Evolutionary conservation across 1,140 invertebrate genomes (phyloP).

Genomic region (Pteromalus puparum): DNA sequence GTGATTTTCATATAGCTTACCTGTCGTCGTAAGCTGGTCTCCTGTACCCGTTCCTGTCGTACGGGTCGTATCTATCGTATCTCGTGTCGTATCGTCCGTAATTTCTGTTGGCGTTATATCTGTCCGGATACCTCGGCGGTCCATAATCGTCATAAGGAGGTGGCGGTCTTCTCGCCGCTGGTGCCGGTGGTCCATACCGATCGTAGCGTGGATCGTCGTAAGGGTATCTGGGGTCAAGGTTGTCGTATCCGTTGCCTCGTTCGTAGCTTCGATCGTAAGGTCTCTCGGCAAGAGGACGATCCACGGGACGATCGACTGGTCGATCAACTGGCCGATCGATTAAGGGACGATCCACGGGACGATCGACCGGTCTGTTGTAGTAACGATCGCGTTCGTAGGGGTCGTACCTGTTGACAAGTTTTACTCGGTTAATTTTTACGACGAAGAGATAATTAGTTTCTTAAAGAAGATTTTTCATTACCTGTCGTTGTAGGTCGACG

Average conservation of each 20-base stretch:
- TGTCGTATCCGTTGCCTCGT: conserved; percentile 71
- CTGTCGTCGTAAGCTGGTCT: conserved; percentile 61
- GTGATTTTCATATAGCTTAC: conserved; percentile 37
- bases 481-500: conserved; percentile 56
- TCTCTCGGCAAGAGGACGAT: conserved; percentile 55
- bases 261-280: conserved; percentile 65
- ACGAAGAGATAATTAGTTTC: neutral
- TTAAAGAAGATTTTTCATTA: conserved; percentile 9
- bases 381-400: conserved; percentile 49
- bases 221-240: conserved; percentile 63
- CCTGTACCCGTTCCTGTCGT: conserved; percentile 59
- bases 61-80: conserved; percentile 64
- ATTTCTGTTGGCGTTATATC: conserved; percentile 57
- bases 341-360: conserved; percentile 56
- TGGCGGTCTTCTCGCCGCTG: conserved; percentile 34
- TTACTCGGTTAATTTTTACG: neutral
- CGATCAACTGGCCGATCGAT: conserved; percentile 64
- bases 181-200: conserved; percentile 56
- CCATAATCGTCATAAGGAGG: conserved; percentile 59
- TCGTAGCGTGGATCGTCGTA: conserved; percentile 62
- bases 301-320: conserved; percentile 55
- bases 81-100: conserved; percentile 52
- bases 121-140: conserved; percentile 59
- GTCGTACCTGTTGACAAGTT: conserved; percentile 38
- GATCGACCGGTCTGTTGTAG: conserved; percentile 59